Percentiles rank a stretch among this genome's conserved stretches.
phyloP scores from a whole-genome alignment of 2,113 vertebrate species.

The Rhabdomys dilectus region DNA sequence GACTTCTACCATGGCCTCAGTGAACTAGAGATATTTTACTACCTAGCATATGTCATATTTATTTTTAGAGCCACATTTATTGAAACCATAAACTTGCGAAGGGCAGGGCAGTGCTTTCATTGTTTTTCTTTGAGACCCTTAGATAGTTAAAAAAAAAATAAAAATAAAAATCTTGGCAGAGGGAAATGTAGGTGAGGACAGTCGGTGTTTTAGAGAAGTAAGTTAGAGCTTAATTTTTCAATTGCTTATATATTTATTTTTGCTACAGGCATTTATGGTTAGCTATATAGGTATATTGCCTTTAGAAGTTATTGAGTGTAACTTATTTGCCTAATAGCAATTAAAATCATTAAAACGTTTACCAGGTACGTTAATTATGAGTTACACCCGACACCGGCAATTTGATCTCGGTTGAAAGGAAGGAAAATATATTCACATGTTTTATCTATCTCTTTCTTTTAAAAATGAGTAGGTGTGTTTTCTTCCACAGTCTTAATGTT shows the following conservation, averaged over 20 bases:
- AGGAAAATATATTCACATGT: slow-evolving; percentile 1
- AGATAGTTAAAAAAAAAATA: not conserved
- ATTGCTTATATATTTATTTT: not conserved
- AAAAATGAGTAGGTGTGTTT: not conserved
- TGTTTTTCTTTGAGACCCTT: not conserved
- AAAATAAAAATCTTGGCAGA: not conserved
- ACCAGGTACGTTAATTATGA: not conserved
- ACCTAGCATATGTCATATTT: not conserved
- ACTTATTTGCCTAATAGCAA: slow-evolving; percentile 25
- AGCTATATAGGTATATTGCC: not conserved
- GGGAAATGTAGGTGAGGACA: not conserved
- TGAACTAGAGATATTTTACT: not conserved
- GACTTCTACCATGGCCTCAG: not conserved
- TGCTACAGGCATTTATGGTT: not conserved
- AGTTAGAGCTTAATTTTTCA: not conserved
- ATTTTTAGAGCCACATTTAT: not conserved
- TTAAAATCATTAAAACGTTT: slow-evolving; percentile 39
- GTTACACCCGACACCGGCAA: not conserved
- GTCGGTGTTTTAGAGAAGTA: not conserved
- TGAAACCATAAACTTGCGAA: not conserved
- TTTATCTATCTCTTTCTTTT: not conserved
- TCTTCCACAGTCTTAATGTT: slow-evolving; percentile 25
- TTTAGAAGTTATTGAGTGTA: slow-evolving; percentile 11
- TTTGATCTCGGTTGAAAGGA: slow-evolving; percentile 42
- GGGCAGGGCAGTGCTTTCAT: not conserved